phyloP scores from a whole-genome alignment of 1,140 invertebrate genomes.

The Drosophila hydei region DNA sequence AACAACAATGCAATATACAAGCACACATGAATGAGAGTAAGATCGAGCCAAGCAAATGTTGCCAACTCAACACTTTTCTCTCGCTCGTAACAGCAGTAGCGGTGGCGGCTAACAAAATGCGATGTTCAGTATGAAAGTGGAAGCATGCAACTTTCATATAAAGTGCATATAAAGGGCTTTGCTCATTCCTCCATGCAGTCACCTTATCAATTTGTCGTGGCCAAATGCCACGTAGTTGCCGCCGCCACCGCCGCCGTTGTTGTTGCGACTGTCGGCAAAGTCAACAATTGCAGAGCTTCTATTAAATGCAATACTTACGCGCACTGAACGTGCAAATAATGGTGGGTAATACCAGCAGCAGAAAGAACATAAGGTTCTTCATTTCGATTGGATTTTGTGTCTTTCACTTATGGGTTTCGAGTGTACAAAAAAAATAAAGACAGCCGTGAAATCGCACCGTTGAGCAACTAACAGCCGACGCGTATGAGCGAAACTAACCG shows the following conservation, averaged over 20 bases:
- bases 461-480: constrained; percentile 40
- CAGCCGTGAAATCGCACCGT: constrained; percentile 24
- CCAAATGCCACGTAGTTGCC: constrained; percentile 47
- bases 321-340: constrained; percentile 85
- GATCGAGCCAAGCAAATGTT: constrained; percentile 7
- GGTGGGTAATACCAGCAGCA: constrained; percentile 85
- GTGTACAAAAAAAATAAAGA: constrained; percentile 39
- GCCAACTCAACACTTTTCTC: constrained; percentile 72
- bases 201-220: neutral
- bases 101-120: neutral
- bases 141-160: neutral
- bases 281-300: constrained; percentile 7
- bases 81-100: neutral
- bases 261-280: constrained; percentile 5
- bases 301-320: constrained; percentile 84
- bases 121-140: neutral
- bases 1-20: neutral
- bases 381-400: constrained; percentile 82
- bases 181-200: neutral
- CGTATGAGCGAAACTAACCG: constrained; percentile 52
- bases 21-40: constrained; percentile 41
- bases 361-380: constrained; percentile 86
- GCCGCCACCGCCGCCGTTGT: neutral
- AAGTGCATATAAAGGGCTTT: neutral
- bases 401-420: constrained; percentile 28